Conservation (phyloP, 2,888 invertebrate species). For the Lamellibrachia satsuma region DNA sequence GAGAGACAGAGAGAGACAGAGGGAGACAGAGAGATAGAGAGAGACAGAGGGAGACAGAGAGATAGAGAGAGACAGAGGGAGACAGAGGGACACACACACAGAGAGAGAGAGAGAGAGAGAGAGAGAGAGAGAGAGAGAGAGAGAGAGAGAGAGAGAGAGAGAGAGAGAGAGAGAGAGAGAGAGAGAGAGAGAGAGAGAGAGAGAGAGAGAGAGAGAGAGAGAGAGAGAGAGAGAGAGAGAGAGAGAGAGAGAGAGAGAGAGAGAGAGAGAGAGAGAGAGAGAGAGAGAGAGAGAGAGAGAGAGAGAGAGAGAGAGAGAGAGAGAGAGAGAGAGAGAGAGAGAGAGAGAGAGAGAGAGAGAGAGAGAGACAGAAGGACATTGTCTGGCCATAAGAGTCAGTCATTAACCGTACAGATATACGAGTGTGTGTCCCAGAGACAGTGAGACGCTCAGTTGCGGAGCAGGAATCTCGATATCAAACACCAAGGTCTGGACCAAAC, state of each 20-base stretch:
- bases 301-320: constrained; percentile 17
- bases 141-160: constrained; percentile 19
- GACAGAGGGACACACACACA: too few relatives aligned
- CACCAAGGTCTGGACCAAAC: too few relatives aligned
- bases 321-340: constrained; percentile 19
- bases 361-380: constrained; percentile 8
- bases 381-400: too few relatives aligned
- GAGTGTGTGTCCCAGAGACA: too few relatives aligned
- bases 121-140: constrained; percentile 18
- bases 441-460: too few relatives aligned
- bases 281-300: constrained; percentile 19
- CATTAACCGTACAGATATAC: too few relatives aligned
- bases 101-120: constrained; percentile 19
- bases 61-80: too few relatives aligned
- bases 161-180: constrained; percentile 19
- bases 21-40: too few relatives aligned
- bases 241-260: constrained; percentile 19
- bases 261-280: constrained; percentile 19
- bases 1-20: constrained; percentile 22
- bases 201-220: constrained; percentile 19
- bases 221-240: constrained; percentile 19
- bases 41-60: too few relatives aligned
- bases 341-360: constrained; percentile 19
- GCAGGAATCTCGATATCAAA: too few relatives aligned
- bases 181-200: constrained; percentile 19